Percentiles rank a stretch among this genome's conserved stretches.
Evolutionary conservation across 2,113 vertebrate species (phyloP).

Genomic region (Zonotrichia leucophrys): DNA sequence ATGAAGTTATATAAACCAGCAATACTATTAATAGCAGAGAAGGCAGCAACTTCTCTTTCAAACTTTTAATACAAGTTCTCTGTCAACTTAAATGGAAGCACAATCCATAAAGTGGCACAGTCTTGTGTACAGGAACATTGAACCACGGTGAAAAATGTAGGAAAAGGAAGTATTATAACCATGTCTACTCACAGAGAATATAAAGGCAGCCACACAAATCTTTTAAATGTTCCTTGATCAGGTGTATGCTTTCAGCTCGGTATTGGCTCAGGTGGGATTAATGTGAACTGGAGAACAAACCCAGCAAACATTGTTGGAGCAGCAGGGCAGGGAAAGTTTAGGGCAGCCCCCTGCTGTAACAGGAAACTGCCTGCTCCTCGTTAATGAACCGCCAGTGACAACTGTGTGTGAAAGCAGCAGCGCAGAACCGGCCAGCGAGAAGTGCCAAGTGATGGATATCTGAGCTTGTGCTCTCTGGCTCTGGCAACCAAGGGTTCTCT

Average conservation of each 20-base stretch:
- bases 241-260: background rate
- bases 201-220: background rate
- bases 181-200: background rate
- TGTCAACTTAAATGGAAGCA: background rate
- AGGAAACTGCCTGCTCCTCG: background rate
- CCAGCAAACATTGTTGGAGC: background rate
- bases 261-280: background rate
- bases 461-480: background rate
- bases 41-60: conserved; percentile 23
- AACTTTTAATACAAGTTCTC: background rate
- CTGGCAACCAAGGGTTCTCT: background rate
- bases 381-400: background rate
- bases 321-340: background rate
- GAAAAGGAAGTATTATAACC: background rate
- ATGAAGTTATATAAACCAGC: conserved; percentile 24
- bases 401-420: background rate
- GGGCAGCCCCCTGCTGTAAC: background rate
- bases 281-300: background rate
- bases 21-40: conserved; percentile 43
- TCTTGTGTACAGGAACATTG: background rate
- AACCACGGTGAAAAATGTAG: background rate
- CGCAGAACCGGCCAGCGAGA: background rate
- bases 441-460: background rate
- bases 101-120: background rate
- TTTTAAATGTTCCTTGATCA: background rate